Conservation (phyloP, 1,140 invertebrate genomes). For the Colletes gigas region DNA sequence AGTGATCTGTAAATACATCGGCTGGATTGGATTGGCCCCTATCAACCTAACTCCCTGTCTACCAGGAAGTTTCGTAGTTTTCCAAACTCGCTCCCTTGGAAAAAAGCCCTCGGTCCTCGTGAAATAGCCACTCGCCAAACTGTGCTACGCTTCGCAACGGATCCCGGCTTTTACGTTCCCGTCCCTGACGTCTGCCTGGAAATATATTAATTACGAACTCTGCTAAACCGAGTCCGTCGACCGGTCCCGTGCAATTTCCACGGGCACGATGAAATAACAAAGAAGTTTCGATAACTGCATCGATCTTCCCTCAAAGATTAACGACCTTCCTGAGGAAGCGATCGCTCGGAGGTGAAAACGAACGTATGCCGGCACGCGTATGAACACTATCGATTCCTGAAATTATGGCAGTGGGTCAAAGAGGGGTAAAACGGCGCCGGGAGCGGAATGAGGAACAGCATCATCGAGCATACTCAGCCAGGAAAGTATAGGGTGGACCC, state of each 20-base stretch:
- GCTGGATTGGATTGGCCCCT: slow-evolving; percentile 68
- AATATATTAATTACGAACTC: slow-evolving; percentile 16
- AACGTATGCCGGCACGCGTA: slow-evolving; percentile 65
- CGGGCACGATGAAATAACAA: slow-evolving; percentile 6
- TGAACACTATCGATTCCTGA: slow-evolving; percentile 75
- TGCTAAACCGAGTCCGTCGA: neutral
- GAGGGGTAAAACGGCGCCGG: slow-evolving; percentile 64
- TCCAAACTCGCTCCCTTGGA: slow-evolving; percentile 56
- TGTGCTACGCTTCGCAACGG: slow-evolving; percentile 7
- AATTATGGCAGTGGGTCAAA: slow-evolving; percentile 80
- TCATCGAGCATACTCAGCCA: slow-evolving; percentile 46
- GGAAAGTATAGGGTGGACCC: slow-evolving; percentile 31
- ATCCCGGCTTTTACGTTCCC: slow-evolving; percentile 25
- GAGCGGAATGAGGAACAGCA: slow-evolving; percentile 44
- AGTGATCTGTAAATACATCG: slow-evolving; percentile 72
- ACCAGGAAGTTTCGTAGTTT: slow-evolving; percentile 66
- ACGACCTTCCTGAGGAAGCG: slow-evolving; percentile 44
- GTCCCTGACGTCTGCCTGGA: slow-evolving; percentile 10
- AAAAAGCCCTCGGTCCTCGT: slow-evolving; percentile 47
- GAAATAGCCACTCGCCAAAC: slow-evolving; percentile 56
- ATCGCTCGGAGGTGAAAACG: slow-evolving; percentile 50
- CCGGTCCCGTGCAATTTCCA: slow-evolving; percentile 2
- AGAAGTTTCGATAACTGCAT: slow-evolving; percentile 12
- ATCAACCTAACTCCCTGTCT: slow-evolving; percentile 60
- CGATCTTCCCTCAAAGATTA: slow-evolving; percentile 44